Conservation (phyloP, 2,113 vertebrate genomes). For the Puntigrus tetrazona region DNA sequence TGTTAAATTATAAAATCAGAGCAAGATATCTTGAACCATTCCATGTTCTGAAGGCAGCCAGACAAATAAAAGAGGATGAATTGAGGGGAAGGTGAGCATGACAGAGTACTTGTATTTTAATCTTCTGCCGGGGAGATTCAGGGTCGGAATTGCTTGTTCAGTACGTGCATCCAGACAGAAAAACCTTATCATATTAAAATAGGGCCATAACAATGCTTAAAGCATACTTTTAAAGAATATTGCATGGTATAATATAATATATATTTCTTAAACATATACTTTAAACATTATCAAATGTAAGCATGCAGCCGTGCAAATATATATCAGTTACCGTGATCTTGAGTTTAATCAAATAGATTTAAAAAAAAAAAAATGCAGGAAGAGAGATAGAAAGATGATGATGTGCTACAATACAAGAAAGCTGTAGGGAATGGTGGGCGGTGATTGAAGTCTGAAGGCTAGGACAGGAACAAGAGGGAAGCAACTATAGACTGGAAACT, state of each 20-base stretch:
- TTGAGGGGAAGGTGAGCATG: neutral
- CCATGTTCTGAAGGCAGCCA: neutral
- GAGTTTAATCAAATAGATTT: constrained; percentile 34
- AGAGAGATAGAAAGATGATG: neutral
- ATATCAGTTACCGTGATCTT: neutral
- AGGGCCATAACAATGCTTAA: neutral
- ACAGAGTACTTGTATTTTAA: neutral
- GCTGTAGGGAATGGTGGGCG: neutral
- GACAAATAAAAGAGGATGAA: neutral
- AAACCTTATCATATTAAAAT: neutral
- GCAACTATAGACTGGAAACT: neutral
- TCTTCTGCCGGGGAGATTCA: neutral
- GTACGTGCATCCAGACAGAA: neutral
- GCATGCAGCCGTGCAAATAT: neutral
- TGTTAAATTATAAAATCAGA: neutral
- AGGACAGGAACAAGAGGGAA: neutral
- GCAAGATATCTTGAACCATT: neutral
- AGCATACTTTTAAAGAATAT: neutral
- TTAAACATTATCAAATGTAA: neutral
- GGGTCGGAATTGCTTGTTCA: neutral
- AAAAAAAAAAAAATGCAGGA: neutral
- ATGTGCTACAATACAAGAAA: constrained; percentile 17
- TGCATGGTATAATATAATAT: neutral
- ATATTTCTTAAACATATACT: too few relatives aligned
- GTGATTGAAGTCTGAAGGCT: neutral